Evolutionary conservation across 2,797 vertebrate genomes (phyloP), one percentile per base, ranked within the genome.

Genomic region (Oryzias dopingdopingensis): DNA sequence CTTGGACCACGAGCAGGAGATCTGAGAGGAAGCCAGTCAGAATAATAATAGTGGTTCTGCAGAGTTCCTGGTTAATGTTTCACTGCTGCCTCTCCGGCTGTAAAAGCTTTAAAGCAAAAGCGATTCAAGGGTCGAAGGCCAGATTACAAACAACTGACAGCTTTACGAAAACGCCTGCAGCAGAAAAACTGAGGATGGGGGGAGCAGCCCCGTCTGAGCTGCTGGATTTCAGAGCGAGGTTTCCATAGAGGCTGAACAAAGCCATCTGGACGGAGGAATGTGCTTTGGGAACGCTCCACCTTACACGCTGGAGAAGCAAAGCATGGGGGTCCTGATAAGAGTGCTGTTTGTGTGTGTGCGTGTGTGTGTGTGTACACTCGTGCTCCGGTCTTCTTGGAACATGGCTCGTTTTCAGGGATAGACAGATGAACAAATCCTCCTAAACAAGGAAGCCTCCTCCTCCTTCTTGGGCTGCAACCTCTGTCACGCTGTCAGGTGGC

Each of bases 211-310:
- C 64, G 57, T 59, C 67, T 1, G 50, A 50, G 65, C 79, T 62
- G 71, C 72, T 70, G 72, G 79, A 66, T 60, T 72, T 17, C 49
- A 81, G 81, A 74, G 79, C 48, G 80, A 81, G 50, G 89, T 91
- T 88, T 81, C 90, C 85, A 89, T 85, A 83, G 89, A 64, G 72
- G 54, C 77, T 75, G 82, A 89, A 91, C 88, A 92, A 91, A 91
- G 86, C 76, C 82, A 85, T 84, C 77, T 75, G 86, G 81, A 65
- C 68, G 59, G 47, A 86, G 89, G 90, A 92, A 92, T 92, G 89
- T 66, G 72, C 62, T 70, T 66, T 70, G 67, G 76, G 70, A 83
- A 56, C 61, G 74, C 63, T 83, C 68, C 66, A 68, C 45, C 48
- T 53, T 70, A 55, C 71, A 62, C 49, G 15, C 61, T 67, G 49